These are phyloP conservation scores for Umimayanthus kanabou DNA, from an alignment of 92 coral and sea anemone species.

Conservation along the genomic window DNA sequence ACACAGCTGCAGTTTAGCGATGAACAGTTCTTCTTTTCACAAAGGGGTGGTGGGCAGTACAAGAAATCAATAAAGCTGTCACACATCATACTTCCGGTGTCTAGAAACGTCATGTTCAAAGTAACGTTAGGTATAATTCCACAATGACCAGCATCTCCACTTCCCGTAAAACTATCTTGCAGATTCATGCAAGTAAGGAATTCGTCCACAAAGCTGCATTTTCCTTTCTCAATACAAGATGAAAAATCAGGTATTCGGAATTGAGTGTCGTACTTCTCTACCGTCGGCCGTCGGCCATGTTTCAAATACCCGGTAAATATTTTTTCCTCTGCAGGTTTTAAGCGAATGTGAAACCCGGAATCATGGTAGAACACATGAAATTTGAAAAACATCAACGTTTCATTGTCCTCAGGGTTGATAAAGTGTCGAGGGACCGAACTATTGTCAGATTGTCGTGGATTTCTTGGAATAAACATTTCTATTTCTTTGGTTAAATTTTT, in stretches of 20 bases:
- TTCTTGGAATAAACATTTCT: conserved; percentile 54
- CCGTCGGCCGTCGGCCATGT: conserved; percentile 15
- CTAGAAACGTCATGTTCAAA: not conserved
- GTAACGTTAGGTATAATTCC: not conserved
- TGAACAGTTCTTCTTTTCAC: not conserved
- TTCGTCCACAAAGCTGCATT: conserved; percentile 24
- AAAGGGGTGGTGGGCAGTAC: not conserved
- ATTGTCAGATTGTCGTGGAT: conserved; percentile 16
- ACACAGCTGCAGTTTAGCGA: not conserved
- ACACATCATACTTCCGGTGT: not conserved
- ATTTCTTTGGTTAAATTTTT: conserved; percentile 39
- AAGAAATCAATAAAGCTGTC: not conserved
- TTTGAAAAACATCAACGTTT: conserved; percentile 38
- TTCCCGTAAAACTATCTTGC: not conserved
- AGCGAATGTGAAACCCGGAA: conserved; percentile 42
- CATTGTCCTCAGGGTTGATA: conserved; percentile 35
- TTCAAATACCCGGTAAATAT: conserved; percentile 29
- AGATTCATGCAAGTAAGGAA: conserved; percentile 30
- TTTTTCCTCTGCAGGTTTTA: conserved; percentile 4
- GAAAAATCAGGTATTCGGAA: conserved; percentile 39
- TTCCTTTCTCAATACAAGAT: conserved; percentile 3
- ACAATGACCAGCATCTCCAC: not conserved
- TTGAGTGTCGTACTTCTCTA: not conserved
- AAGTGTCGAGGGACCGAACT: conserved; percentile 34
- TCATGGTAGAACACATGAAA: conserved; percentile 27